phyloP scores from a whole-genome alignment of 2,888 invertebrate species.

The Fabriciana adippe region DNA sequence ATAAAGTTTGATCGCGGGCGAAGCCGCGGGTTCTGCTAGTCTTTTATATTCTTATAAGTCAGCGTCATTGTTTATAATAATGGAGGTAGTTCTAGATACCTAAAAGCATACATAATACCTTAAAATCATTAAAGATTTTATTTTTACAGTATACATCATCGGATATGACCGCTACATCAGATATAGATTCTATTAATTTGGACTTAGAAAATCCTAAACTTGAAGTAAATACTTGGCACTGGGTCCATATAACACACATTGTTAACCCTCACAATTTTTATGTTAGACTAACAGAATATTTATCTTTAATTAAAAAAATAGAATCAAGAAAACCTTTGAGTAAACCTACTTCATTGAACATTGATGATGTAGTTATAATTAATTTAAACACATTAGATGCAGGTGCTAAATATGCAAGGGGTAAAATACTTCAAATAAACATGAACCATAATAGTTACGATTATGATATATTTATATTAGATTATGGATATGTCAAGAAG shows the following conservation, averaged over 20 bases:
- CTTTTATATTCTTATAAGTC: no score
- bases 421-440: constrained; percentile 36
- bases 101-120: no score
- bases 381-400: constrained; percentile 1
- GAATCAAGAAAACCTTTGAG: constrained; percentile 6
- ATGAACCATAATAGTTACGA: constrained; percentile 10
- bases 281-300: constrained; percentile 36
- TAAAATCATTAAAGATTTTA: no score
- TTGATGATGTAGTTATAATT: constrained; percentile 1
- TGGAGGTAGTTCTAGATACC: no score
- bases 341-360: constrained; percentile 4
- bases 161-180: no score
- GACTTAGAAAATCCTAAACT: background rate
- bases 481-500: constrained; percentile 47
- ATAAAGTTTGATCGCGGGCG: no score
- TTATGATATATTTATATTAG: constrained; percentile 46
- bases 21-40: no score
- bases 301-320: constrained; percentile 24
- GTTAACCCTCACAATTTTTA: constrained; percentile 42
- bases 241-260: constrained; percentile 40
- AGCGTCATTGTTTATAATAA: no score
- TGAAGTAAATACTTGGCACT: constrained; percentile 23
- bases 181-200: no score
- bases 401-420: constrained; percentile 28
- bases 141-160: no score